A percentile compares a stretch with the other conserved stretches of the same genome.
These are phyloP conservation scores for Malachius bipustulatus DNA, from an alignment of 2,888 invertebrate genomes.

Conservation along the genomic window DNA sequence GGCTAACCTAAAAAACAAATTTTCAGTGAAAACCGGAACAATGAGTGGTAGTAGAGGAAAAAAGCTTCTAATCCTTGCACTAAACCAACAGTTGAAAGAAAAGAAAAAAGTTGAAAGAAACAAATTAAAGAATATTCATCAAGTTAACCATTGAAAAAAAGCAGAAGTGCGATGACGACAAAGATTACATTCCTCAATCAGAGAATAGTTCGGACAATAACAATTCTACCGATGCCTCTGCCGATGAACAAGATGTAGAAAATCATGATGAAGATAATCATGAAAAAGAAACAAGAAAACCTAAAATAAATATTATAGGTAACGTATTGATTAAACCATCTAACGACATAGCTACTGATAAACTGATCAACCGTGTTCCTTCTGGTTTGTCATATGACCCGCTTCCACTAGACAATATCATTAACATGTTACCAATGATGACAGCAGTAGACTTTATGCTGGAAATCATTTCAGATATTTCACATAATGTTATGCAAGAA, in stretches of 20 bases:
- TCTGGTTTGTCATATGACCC: slow-evolving; percentile 2
- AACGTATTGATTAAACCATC: slow-evolving; percentile 2
- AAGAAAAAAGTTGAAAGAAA: slow-evolving; percentile 4
- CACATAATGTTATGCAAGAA: slow-evolving; percentile 1
- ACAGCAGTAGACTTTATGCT: slow-evolving; percentile 1
- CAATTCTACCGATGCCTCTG: neutral
- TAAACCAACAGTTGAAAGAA: slow-evolving; percentile 5
- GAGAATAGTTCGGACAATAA: slow-evolving; percentile 4
- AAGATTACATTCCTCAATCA: slow-evolving; percentile 6
- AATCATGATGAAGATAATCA: slow-evolving; percentile 3
- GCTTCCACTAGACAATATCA: slow-evolving; percentile 1
- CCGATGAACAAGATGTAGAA: neutral
- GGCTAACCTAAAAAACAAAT: neutral
- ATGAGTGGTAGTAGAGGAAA: slow-evolving; percentile 7
- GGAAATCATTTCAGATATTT: slow-evolving; percentile 1
- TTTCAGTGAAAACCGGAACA: slow-evolving; percentile 5
- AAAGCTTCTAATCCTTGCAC: slow-evolving; percentile 5
- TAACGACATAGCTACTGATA: neutral
- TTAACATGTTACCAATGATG: neutral
- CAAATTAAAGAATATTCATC: slow-evolving; percentile 4
- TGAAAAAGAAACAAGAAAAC: slow-evolving; percentile 2
- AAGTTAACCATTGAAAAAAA: slow-evolving; percentile 5
- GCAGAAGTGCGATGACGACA: slow-evolving; percentile 3
- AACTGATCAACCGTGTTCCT: slow-evolving; percentile 3
- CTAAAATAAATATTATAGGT: slow-evolving; percentile 2